A percentile compares a stretch with the other conserved stretches of the same genome.
Evolutionary conservation across 2,113 vertebrate species (phyloP).

Genomic region (Petroica traversi): DNA sequence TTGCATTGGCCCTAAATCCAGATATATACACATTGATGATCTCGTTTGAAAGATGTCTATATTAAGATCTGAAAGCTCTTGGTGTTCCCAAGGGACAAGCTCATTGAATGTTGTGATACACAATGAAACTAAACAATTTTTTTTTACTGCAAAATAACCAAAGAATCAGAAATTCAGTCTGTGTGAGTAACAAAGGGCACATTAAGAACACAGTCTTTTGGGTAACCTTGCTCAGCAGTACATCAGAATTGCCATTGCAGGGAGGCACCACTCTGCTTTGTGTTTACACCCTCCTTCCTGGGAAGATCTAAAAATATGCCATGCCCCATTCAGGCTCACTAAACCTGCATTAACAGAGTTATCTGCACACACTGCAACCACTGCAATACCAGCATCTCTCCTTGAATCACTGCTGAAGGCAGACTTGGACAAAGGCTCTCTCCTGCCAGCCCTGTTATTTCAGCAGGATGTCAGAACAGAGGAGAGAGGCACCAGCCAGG

Average conservation of each 20-base stretch:
- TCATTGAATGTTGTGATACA: not conserved
- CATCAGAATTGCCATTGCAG: not conserved
- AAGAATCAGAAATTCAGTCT: not conserved
- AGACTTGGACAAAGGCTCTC: not conserved
- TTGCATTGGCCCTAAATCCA: conserved; percentile 30
- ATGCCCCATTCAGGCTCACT: not conserved
- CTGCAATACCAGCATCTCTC: not conserved
- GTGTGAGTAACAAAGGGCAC: not conserved
- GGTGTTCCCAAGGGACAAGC: not conserved
- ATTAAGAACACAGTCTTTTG: not conserved
- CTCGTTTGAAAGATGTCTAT: conserved; percentile 47
- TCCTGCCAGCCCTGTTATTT: not conserved
- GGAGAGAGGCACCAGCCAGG: not conserved
- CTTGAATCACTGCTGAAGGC: not conserved
- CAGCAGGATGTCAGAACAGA: not conserved
- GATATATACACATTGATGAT: conserved; percentile 20
- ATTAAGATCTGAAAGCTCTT: conserved; percentile 12
- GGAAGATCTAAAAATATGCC: not conserved
- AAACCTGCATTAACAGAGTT: not conserved
- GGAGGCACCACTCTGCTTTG: not conserved
- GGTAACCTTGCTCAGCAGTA: not conserved
- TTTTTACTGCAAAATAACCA: not conserved
- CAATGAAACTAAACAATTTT: not conserved
- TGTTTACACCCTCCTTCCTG: not conserved
- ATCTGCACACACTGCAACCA: not conserved